These are phyloP conservation scores for Oreocharis arfaki DNA, from an alignment of 2,113 vertebrate species.

Conservation along the genomic window DNA sequence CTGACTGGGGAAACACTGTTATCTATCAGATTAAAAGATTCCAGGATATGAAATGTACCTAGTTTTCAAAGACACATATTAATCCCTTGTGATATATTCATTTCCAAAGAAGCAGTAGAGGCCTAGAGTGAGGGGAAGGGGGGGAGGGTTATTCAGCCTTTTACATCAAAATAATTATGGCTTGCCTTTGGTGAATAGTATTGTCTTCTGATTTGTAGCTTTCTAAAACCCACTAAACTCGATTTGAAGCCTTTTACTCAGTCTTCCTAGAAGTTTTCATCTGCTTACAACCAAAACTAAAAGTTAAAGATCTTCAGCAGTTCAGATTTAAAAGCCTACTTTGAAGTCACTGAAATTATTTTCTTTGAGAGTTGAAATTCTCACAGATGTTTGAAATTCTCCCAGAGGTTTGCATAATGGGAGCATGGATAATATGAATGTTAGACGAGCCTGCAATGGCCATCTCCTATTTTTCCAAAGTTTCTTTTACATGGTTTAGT, in stretches of 20 bases:
- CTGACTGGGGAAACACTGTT: not conserved
- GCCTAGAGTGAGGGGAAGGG: not conserved
- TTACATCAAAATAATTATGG: not conserved
- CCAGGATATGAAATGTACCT: not conserved
- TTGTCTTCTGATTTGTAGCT: not conserved
- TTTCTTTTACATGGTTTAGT: not conserved
- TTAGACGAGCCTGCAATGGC: not conserved
- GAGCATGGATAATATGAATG: not conserved
- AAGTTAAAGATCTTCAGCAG: not conserved
- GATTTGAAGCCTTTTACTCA: not conserved
- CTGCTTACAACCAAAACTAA: not conserved
- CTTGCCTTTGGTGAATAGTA: not conserved
- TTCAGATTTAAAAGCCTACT: not conserved
- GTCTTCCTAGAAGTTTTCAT: not conserved
- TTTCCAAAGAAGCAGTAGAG: not conserved
- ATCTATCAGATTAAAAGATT: not conserved
- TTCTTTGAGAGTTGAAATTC: not conserved
- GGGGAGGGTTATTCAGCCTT: not conserved
- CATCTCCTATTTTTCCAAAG: not conserved
- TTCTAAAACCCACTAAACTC: not conserved
- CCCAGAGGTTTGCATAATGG: not conserved
- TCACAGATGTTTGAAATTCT: not conserved
- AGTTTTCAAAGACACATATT: not conserved
- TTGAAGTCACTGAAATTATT: not conserved
- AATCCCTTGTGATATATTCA: not conserved